Evolutionary conservation across 2,797 vertebrate genomes (phyloP).

Genomic region (Nothura maculosa): DNA sequence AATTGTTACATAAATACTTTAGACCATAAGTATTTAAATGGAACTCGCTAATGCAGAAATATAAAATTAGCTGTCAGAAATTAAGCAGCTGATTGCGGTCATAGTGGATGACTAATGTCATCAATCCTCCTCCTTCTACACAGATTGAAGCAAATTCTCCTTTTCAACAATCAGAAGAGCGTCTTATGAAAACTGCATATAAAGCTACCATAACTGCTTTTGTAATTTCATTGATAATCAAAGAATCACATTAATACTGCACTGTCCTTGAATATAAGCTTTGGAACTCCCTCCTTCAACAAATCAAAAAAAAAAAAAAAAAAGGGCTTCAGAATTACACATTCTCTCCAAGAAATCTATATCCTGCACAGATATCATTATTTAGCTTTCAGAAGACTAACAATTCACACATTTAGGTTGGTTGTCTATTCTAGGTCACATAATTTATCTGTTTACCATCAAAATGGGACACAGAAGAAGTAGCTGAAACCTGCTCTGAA

Average conservation of each 20-base stretch:
- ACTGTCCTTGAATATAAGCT: not conserved
- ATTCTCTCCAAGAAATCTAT: not conserved
- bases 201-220: not conserved
- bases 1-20: not conserved
- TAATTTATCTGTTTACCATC: not conserved
- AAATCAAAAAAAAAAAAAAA: not conserved
- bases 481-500: not conserved
- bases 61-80: not conserved
- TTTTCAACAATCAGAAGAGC: not conserved
- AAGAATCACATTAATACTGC: not conserved
- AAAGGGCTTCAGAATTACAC: not conserved
- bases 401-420: not conserved
- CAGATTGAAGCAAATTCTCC: not conserved
- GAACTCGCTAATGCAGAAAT: not conserved
- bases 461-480: not conserved
- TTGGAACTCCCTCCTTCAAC: not conserved
- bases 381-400: not conserved
- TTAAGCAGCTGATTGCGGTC: not conserved
- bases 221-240: not conserved
- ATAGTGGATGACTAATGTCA: fast-evolving
- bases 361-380: not conserved
- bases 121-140: not conserved
- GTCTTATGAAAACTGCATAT: not conserved
- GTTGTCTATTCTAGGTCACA: not conserved
- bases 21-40: fast-evolving